These are phyloP conservation scores for Bicyclus anynana DNA, from an alignment of 1,140 invertebrate species.

Conservation along the genomic window DNA sequence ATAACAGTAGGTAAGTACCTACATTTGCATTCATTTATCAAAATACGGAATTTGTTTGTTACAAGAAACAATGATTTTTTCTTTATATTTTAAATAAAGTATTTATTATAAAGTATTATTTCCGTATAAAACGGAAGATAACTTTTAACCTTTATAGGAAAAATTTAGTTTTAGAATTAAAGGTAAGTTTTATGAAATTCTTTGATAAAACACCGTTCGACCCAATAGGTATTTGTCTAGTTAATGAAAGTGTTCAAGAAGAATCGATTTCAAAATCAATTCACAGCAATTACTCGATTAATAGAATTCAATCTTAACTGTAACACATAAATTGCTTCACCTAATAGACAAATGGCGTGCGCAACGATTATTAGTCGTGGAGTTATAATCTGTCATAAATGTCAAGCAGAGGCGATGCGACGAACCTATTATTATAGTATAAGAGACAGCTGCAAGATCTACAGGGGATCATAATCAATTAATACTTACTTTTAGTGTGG, in stretches of 20 bases:
- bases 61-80: too few species aligned
- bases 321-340: slow-evolving; percentile 53
- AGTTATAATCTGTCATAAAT: slow-evolving; percentile 72
- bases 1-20: too few species aligned
- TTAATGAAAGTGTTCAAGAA: not conserved
- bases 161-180: too few species aligned
- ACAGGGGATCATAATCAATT: not conserved
- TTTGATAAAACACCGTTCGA: too few species aligned
- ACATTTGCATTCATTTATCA: too few species aligned
- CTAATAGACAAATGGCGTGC: slow-evolving; percentile 72
- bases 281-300: slow-evolving; percentile 56
- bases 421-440: slow-evolving; percentile 35
- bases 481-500: too few species aligned
- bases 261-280: not conserved
- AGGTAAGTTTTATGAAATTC: too few species aligned
- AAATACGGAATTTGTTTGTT: too few species aligned
- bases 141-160: too few species aligned
- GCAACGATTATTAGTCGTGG: slow-evolving; percentile 61
- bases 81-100: too few species aligned
- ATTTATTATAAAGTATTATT: too few species aligned
- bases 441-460: not conserved
- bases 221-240: not conserved
- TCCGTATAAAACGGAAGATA: too few species aligned
- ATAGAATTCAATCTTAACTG: slow-evolving; percentile 62
- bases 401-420: slow-evolving; percentile 54